Conservation (phyloP, 92 coral and sea anemone genomes). For the Parazoanthus atlanticus region DNA sequence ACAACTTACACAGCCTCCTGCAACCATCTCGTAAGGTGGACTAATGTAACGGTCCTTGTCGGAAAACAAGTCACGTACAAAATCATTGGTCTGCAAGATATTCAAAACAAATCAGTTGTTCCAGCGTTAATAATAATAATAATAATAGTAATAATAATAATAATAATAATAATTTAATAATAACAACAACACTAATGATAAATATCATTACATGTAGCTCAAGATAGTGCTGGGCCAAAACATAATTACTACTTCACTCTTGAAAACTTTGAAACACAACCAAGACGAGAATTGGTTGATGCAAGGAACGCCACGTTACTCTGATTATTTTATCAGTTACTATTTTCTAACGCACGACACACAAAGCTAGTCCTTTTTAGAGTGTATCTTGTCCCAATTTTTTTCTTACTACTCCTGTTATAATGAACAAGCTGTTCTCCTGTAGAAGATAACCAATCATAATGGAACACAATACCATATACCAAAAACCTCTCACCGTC, state of each 20-base stretch:
- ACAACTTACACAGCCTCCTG: conserved; percentile 97
- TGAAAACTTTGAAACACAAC: no score
- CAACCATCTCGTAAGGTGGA: conserved; percentile 82
- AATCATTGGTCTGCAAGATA: conserved; percentile 82
- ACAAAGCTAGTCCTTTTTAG: no score
- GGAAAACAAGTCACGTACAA: conserved; percentile 87
- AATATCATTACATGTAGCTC: background rate
- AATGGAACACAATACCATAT: background rate
- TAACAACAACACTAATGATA: background rate
- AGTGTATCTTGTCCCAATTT: no score
- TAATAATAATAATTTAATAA: background rate
- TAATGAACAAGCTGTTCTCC: background rate
- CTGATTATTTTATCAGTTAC: no score
- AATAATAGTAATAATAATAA: background rate
- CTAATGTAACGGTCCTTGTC: conserved; percentile 94
- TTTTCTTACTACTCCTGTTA: no score
- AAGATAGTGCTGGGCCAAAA: background rate
- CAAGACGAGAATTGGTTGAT: no score
- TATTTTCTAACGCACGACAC: no score
- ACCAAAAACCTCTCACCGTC: conserved; percentile 60
- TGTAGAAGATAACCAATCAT: background rate
- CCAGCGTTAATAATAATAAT: no score
- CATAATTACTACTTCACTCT: background rate
- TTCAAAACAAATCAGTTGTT: no score
- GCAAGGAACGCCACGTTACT: no score